Evolutionary conservation across 1,140 invertebrate genomes (phyloP).

Genomic region (Drosophila rhopaloa): DNA sequence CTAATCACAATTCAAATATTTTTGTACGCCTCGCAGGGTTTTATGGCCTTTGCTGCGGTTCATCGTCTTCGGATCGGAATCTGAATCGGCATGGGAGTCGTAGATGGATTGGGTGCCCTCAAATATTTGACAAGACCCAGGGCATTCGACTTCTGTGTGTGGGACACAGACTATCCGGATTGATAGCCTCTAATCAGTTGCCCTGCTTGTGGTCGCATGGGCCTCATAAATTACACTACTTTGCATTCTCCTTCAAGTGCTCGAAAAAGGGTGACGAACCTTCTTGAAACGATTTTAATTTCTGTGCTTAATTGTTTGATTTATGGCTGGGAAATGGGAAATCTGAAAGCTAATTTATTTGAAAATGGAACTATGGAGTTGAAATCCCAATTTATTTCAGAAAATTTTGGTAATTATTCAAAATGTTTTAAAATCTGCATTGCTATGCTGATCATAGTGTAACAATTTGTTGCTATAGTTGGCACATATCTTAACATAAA

Average conservation of each 20-base stretch:
- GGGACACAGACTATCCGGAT: constrained; percentile 21
- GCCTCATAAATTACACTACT: constrained; percentile 60
- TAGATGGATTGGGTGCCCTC: constrained; percentile 51
- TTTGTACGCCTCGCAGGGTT: constrained; percentile 57
- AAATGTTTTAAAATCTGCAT: too few species aligned
- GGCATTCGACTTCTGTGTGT: constrained; percentile 39
- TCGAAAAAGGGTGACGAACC: constrained; percentile 35
- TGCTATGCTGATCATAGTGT: too few species aligned
- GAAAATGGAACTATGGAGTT: background rate
- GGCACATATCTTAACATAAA: too few species aligned
- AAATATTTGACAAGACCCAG: constrained; percentile 66
- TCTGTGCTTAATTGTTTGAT: constrained; percentile 65
- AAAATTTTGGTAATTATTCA: too few species aligned
- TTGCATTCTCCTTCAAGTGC: constrained; percentile 28
- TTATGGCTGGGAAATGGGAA: constrained; percentile 36
- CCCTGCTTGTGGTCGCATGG: constrained; percentile 50
- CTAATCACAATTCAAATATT: constrained; percentile 80
- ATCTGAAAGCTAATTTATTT: background rate
- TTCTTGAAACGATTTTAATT: constrained; percentile 37
- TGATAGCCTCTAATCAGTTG: constrained; percentile 62
- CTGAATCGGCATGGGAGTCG: constrained; percentile 19
- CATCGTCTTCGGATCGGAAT: constrained; percentile 42
- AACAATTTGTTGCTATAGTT: too few species aligned
- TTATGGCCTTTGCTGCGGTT: constrained; percentile 58
- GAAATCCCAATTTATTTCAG: too few species aligned